These are phyloP conservation scores for Brachyopa scutellaris DNA, from an alignment of 2,888 invertebrate genomes.

Conservation along the genomic window DNA sequence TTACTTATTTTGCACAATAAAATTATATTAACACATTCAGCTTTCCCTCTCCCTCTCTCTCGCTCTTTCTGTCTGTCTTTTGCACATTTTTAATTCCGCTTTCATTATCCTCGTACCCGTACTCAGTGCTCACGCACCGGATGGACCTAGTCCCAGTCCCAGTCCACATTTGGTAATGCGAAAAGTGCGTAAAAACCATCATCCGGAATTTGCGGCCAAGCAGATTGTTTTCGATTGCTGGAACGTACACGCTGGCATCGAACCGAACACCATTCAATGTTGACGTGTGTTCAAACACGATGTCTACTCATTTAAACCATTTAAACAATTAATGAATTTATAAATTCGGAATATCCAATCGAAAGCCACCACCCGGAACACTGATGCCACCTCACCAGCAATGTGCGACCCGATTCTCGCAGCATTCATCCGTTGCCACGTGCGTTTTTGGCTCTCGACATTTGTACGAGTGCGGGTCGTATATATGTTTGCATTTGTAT, in stretches of 20 bases:
- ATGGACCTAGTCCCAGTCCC: slow-evolving; percentile 31
- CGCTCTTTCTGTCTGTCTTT: too few species aligned
- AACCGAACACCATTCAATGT: slow-evolving; percentile 46
- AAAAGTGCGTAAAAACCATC: slow-evolving; percentile 70
- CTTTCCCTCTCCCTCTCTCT: too few species aligned
- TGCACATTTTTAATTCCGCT: slow-evolving; percentile 53
- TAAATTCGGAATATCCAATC: slow-evolving; percentile 59
- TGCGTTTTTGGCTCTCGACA: slow-evolving; percentile 42
- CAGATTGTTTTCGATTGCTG: slow-evolving; percentile 65
- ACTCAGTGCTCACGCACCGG: slow-evolving; percentile 67
- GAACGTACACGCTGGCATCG: slow-evolving; percentile 46
- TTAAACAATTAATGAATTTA: slow-evolving; percentile 70
- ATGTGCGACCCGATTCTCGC: slow-evolving; percentile 16
- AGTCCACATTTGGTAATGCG: slow-evolving; percentile 13
- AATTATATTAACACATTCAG: slow-evolving; percentile 54
- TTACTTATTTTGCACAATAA: slow-evolving; percentile 58
- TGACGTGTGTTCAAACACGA: slow-evolving; percentile 57
- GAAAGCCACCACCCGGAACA: slow-evolving; percentile 51
- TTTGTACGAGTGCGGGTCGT: neutral
- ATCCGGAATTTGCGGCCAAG: slow-evolving; percentile 69
- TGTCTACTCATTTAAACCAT: slow-evolving; percentile 67
- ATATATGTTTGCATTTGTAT: slow-evolving; percentile 8
- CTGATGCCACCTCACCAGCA: slow-evolving; percentile 43
- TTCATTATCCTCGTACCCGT: too few species aligned
- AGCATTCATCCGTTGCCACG: slow-evolving; percentile 38